phyloP scores from a whole-genome alignment of 2,888 invertebrate genomes.

The Mesorhabditis sp. region DNA sequence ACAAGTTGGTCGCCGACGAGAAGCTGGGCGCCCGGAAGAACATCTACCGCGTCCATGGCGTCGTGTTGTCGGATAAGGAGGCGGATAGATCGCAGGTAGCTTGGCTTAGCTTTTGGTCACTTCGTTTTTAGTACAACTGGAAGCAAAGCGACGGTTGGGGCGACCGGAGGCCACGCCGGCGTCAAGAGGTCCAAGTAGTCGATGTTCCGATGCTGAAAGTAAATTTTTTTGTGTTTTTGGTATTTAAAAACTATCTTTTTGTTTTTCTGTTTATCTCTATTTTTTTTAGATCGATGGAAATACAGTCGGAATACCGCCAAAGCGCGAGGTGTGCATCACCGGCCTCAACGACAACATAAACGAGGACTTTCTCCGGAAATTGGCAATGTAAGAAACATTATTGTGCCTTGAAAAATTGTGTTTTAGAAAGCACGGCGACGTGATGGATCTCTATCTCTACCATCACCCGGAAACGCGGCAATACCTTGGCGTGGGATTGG shows the following conservation, averaged over 20 bases:
- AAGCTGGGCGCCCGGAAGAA: not conserved
- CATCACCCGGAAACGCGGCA: slow-evolving; percentile 2
- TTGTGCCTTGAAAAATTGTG: not conserved
- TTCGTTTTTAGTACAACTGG: slow-evolving; percentile 5
- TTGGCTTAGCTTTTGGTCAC: not conserved
- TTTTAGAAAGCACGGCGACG: not conserved
- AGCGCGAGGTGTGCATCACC: not conserved
- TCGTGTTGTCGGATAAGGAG: not conserved
- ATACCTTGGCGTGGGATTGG: not conserved
- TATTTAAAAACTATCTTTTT: not conserved
- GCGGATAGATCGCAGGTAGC: not conserved
- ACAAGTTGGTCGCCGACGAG: not conserved
- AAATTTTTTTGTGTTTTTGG: not conserved
- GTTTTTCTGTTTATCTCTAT: not conserved
- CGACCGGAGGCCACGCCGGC: not conserved
- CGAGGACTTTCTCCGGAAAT: not conserved
- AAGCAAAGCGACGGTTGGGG: not conserved
- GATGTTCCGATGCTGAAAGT: not conserved
- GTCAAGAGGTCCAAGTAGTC: not conserved
- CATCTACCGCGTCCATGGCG: not conserved
- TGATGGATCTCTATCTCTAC: not conserved
- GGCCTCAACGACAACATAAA: slow-evolving; percentile 2
- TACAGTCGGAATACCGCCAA: not conserved
- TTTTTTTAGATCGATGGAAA: not conserved
- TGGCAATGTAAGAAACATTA: not conserved